Evolutionary conservation across 2,797 vertebrate species (phyloP), one percentile per base, ranked within the genome.

Genomic region (Sebastolobus alascanus): DNA sequence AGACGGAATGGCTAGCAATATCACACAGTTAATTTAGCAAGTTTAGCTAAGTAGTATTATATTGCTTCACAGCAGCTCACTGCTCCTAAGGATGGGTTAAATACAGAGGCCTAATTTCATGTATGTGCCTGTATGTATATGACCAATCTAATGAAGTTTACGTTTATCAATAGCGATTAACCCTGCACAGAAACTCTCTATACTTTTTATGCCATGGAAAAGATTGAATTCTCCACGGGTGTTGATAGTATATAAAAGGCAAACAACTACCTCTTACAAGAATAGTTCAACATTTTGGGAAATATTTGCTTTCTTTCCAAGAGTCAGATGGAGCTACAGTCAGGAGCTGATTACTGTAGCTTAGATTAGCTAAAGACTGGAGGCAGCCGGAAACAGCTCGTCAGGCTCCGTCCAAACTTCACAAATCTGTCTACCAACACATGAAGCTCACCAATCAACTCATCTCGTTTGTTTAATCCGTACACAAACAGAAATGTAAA

Each of bases 201-300:
- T 35, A 8, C 3, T 70, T 74, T 76, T 52, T 64, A 40, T 56
- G 25, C 29, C 54, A 61, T 35, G 22, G 11, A 72, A 85, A 68
- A 58, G 8, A 56, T 29, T 40, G 33, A 73, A 64, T 31, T 11
- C 54, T 59, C 52, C 40, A 25, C 10, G 27, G 59, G 14, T 78
- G 58, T n/a, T 69, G 14, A 64, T 79, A 22, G 74, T 37, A 56
- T 37, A 50, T 63, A 16, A 54, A 71, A 76, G 12, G 52, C 9
- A 54, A 69, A 27, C 18, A 59, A n/a, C n/a, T 63, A 3, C 8
- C 20, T 61, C 50, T 33, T 31, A 29, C 77, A 80, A 22, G 10
- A 18, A 25, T 50, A 35, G 31, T 37, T 63, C 14, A 16, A 38
- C 22, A 37, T 37, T 37, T 37, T 37, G 37, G 35, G 37, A 37